phyloP scores from a whole-genome alignment of 2,888 invertebrate species.

The Apodemia mormo region DNA sequence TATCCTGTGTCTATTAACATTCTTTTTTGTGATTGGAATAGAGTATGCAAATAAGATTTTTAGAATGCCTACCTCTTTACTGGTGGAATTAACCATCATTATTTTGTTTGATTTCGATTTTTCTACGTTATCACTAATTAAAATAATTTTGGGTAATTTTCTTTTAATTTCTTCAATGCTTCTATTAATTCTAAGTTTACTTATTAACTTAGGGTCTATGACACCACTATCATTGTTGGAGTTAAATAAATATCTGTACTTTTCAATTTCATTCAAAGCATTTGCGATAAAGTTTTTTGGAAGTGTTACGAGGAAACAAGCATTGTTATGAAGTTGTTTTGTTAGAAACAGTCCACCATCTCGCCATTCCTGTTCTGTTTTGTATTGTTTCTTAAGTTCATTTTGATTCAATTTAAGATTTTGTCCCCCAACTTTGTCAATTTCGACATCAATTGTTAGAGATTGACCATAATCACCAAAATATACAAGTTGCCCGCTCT shows the following conservation, averaged over 20 bases:
- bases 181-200: neutral
- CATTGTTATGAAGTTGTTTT: slow-evolving; percentile 8
- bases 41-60: neutral
- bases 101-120: no score
- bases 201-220: slow-evolving; percentile 2
- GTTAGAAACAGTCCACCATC: neutral
- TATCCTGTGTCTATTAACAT: no score
- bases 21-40: neutral
- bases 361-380: neutral
- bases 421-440: neutral
- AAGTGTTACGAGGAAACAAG: slow-evolving; percentile 9
- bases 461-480: neutral
- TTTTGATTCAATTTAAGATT: neutral
- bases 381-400: neutral
- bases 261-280: neutral
- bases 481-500: neutral
- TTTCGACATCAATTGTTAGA: neutral
- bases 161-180: neutral
- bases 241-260: neutral
- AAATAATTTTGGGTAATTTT: neutral
- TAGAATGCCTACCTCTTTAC: slow-evolving; percentile 1
- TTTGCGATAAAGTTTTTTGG: neutral
- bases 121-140: neutral
- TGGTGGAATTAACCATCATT: neutral
- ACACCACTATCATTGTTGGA: neutral